Evolutionary conservation across 2,797 vertebrate genomes (phyloP), one percentile per base, ranked within the genome.

Genomic region (Cryptoprocta ferox): DNA sequence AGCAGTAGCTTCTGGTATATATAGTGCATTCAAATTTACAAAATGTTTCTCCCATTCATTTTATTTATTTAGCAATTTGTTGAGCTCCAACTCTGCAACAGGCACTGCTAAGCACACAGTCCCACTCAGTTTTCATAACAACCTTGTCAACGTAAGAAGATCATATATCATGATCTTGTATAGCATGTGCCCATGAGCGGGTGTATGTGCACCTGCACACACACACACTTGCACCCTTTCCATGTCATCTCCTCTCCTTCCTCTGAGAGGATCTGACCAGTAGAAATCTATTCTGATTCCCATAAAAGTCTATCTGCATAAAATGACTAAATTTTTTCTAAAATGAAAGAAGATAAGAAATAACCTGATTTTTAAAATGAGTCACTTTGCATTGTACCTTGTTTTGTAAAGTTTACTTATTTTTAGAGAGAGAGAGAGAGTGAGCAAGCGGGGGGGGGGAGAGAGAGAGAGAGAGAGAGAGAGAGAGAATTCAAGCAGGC

Each of bases 311-410:
- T 59, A 8, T 71, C 48, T 50, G 5, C 48, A 28, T 48, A 59
- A 90, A 91, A 91, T 91, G 65, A 83, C 48, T 71, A 24, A 19
- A 9, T 80, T 76, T 88, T 90, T 66, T 81, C 66, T 83, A 65
- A 94, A 87, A 80, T 86, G 53, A 81, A 86, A 91, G 19, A 82
- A n/a, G 18, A 89, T 82, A 70, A 68, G 11, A 79, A 91, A 85
- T 39, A 35, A 35, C 12, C n/a, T 68, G 68, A 48, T 82, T n/a
- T 42, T 59, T 70, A 93, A 90, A 91, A 30, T n/a, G 10, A 19
- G 19, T 70, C 37, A 85, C 78, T 93, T 85, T 80, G 50, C 18
- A 12, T 18, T 59, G 14, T 81, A 75, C 16, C 59, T 70, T 94
- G 73, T 59, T 24, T 59, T 59, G 24, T 10, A 7, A 59, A 59